These are phyloP conservation scores for Drepanosiphum platanoidis DNA, from an alignment of 2,888 invertebrate species.

Conservation along the genomic window DNA sequence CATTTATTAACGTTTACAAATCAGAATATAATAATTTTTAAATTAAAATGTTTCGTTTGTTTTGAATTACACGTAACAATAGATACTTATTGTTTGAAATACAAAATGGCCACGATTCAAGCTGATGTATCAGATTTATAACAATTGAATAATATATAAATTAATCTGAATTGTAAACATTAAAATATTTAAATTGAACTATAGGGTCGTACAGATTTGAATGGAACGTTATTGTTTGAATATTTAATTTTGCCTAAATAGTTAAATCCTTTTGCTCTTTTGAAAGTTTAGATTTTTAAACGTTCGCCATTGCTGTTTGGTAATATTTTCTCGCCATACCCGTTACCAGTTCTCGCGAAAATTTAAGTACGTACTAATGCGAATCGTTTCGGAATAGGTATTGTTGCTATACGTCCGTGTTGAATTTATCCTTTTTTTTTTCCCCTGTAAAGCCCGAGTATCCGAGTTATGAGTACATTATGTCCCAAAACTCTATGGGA, in stretches of 20 bases:
- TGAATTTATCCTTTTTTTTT: no score
- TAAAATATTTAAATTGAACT: not conserved
- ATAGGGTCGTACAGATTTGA: not conserved
- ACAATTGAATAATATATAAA: not conserved
- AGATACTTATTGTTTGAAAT: not conserved
- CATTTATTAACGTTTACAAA: no score
- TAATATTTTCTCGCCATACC: not conserved
- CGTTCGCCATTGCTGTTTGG: not conserved
- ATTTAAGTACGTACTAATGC: not conserved
- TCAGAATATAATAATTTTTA: no score
- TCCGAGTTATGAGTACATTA: no score
- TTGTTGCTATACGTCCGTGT: no score
- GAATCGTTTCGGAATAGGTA: no score
- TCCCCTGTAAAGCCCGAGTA: no score
- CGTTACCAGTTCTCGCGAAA: not conserved
- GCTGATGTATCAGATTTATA: not conserved
- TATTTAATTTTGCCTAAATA: not conserved
- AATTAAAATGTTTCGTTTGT: no score
- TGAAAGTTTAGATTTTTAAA: not conserved
- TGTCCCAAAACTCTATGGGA: not conserved
- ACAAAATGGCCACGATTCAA: not conserved
- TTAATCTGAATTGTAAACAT: not conserved
- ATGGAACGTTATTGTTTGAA: slow-evolving; percentile 1
- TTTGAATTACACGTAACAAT: no score
- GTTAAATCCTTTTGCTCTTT: not conserved